Base-by-base conservation (phyloP, 2,113 vertebrate genomes). In the Seriola dumerili region DNA sequence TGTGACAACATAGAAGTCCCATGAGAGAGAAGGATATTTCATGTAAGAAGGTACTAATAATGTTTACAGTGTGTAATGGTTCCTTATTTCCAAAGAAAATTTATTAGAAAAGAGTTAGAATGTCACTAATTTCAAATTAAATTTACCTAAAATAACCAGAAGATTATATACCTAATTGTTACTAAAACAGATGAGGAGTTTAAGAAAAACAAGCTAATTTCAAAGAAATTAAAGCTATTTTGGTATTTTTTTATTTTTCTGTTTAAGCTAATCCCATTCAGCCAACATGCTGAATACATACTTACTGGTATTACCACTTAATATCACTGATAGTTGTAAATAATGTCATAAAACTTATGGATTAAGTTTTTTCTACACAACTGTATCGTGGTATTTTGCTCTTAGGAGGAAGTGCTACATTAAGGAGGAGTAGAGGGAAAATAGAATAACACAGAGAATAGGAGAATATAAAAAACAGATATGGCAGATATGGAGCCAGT, bases 21-120 rank as follows among this genome's bases (percentile, higher is more conserved):
- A n/a, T 17, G 76, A 78, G 89, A 79, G 58, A 84, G 40, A n/a
- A 57, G 38, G 71, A 85, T 68, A 87, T 85, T 87, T 85, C 46
- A 83, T 57, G 25, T 70, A 59, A 72, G 62, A 69, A 19, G 6
- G 17, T 17, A 68, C 48, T 71, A 83, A 61, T 69, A 58, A 38
- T 81, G 55, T 82, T 87, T 57, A 59, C 55, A 8, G 25, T 70
- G 29, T 67, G 38, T 67, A 69, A 36, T 54, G 4, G 11, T 58
- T 77, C 16, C 55, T 67, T 84, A 21, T 65, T 75, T 44, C 17
- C 16, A 70, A 83, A 55, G 8, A 64, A 57, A 52, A 40, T 52
- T 29, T 58, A 32, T 58, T 48, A 14, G 68, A 52, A 69, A 62
- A 70, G 29, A 66, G 54, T 42, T 48, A 21, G 25, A 34, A 48